Conservation (phyloP, 2,888 invertebrate genomes). For the Panopea generosa region DNA sequence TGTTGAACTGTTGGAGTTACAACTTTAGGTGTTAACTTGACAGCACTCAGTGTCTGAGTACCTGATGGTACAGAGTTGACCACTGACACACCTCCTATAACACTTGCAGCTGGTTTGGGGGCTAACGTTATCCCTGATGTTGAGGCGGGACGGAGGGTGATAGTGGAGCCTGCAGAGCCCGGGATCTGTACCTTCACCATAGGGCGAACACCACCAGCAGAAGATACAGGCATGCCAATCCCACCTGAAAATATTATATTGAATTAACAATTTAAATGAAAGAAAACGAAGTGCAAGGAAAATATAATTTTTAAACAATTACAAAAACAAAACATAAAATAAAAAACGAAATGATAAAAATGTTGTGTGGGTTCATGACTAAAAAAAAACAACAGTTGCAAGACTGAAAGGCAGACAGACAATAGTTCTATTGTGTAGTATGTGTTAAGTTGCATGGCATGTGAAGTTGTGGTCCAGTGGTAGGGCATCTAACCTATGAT, state of each 20-base stretch:
- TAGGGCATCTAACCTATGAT: too few relatives aligned
- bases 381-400: too few relatives aligned
- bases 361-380: too few relatives aligned
- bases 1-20: slow-evolving; percentile 49
- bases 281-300: not conserved
- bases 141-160: slow-evolving; percentile 75
- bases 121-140: slow-evolving; percentile 70
- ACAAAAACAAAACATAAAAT: too few relatives aligned
- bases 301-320: not conserved
- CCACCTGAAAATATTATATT: slow-evolving; percentile 14
- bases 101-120: slow-evolving; percentile 73
- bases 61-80: not conserved
- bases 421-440: too few relatives aligned
- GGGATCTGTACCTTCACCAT: slow-evolving; percentile 79
- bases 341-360: too few relatives aligned
- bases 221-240: slow-evolving; percentile 17
- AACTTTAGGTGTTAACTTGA: slow-evolving; percentile 53
- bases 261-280: too few relatives aligned
- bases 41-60: slow-evolving; percentile 54
- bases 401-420: too few relatives aligned
- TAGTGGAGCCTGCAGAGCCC: slow-evolving; percentile 68
- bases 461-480: too few relatives aligned
- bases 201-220: slow-evolving; percentile 62
- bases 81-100: slow-evolving; percentile 30
- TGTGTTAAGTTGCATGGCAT: too few relatives aligned